Percentiles rank a stretch among this genome's conserved stretches.
These are phyloP conservation scores for Aldabrachelys gigantea DNA, from an alignment of 2,113 vertebrate species.

Conservation along the genomic window DNA sequence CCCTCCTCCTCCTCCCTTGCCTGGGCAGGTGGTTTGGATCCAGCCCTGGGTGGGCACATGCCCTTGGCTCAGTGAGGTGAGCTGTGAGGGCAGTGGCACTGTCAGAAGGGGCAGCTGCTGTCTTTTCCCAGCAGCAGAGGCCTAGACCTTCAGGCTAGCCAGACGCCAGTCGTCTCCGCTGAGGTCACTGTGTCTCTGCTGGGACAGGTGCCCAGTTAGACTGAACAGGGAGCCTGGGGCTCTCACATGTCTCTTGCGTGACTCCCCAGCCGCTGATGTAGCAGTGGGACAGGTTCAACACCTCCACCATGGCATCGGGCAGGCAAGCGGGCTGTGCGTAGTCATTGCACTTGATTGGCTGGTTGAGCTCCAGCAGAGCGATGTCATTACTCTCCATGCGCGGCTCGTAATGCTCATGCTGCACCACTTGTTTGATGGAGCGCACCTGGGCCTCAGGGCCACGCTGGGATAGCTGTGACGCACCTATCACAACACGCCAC, in stretches of 20 bases:
- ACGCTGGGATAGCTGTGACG: conserved; percentile 24
- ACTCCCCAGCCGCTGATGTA: conserved; percentile 22
- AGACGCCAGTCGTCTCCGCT: not conserved
- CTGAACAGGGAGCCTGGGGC: not conserved
- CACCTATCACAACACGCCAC: conserved; percentile 70
- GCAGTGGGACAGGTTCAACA: not conserved
- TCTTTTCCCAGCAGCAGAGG: not conserved
- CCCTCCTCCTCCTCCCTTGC: not conserved
- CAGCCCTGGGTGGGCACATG: not conserved
- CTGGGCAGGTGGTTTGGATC: not conserved
- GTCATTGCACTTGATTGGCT: not conserved
- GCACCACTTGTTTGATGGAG: not conserved
- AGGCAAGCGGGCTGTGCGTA: conserved; percentile 15
- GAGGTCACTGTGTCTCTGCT: not conserved
- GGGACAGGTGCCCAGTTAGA: not conserved
- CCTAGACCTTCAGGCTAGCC: not conserved
- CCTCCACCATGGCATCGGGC: not conserved
- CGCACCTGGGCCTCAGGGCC: not conserved
- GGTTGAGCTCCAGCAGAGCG: not conserved
- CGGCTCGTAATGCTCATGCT: not conserved
- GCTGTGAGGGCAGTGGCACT: not conserved
- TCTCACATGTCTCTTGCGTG: not conserved
- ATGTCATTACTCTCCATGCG: not conserved
- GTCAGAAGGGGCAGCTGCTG: not conserved
- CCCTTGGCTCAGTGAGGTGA: not conserved